Base-by-base conservation (phyloP, 2,888 invertebrate species). In the Pherbina coryleti region DNA sequence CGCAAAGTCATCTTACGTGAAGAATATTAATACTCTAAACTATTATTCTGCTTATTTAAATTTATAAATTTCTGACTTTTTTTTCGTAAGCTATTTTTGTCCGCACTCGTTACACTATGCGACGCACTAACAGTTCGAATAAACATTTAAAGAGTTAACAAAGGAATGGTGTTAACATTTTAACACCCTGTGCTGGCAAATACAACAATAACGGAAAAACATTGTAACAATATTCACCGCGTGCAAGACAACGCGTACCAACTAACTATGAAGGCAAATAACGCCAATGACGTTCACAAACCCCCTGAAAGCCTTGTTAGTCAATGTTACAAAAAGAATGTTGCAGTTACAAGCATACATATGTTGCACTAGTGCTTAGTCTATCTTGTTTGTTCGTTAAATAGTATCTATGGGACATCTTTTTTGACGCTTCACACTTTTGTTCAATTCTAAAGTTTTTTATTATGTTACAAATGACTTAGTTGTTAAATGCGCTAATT, bases 131-230 rank as follows among this genome's bases (percentile, higher is more conserved):
- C 75, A 53, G 8, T 37, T 25, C 51, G 55, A 4, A 67, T 53
- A 66, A 66, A 55, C 75, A 75, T 75, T 75, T 75, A 60, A 34
- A 19, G 62, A 72, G 79, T 75, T 81, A 83, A 83, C 66, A 81
- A 83, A 83, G 82, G 83, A 79, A 79, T 72, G 80, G 80, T 78
- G 78, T 37, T 79, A 81, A 78, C 78, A 78, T 81, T 83, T 82
- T 81, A 82, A 81, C 81, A 83, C 81, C 82, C 70, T 79, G 80
- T 51, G 74, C 78, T 77, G 74, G 79, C 78, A 74, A 80, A 77
- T 76, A 78, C 76, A 28, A 69, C 67, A 73, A 67, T 80, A 81
- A 79, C 81, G 76, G 79, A 78, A 76, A 31, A 28, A 69, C 7
- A 49, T 22, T 17, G 31, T 11, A 66, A 34, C 64, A n/a, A 9